Base-by-base conservation (phyloP, 2,888 invertebrate species). In the Eristalis arbustorum region DNA sequence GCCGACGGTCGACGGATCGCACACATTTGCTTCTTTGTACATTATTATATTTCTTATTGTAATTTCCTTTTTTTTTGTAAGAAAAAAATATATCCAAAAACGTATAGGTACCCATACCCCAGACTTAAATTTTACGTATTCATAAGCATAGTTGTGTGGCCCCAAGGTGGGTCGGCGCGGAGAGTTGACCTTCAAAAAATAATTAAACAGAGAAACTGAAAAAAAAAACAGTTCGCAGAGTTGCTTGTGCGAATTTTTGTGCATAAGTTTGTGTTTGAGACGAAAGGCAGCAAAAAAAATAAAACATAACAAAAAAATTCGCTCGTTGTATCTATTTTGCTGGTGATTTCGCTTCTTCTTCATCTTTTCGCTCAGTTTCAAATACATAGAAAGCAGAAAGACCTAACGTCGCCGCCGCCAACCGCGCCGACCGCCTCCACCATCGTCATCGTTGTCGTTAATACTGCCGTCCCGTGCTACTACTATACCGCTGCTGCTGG, bases 131-230 rank as follows among this genome's bases (percentile, higher is more conserved):
- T 67, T 68, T 62, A 76, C 62, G 72, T 73, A 59, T 59, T 66
- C 37, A 72, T 68, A 57, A 11, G 59, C 28, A 31, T 77, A 79
- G 25, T 69, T 49, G 49, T 49, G 49, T 49, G 49, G 67, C 34
- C 59, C 59, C 63, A 61, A 74, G 75, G 79, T 83, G 78, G 87
- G 74, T 83, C 75, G 77, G 78, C 66, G 87, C 92, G 92, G 92
- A 92, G 92, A 92, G 92, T 92, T 92, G 92, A 92, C 92, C 92
- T 92, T 92, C 92, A 92, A 92, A 91, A 90, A 90, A 90, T 89
- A 90, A 91, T 91, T 90, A 89, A 89, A 83, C 71, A 88, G 89
- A 89, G 76, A 71, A 69, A 77, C 56, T 82, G 57, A 73, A 59
- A 78, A 67, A 66, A 87, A 82, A 89, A 79, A 63, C n/a, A 82